Conservation (phyloP, 2,797 vertebrate species). For the Rhinogobio ventralis region DNA sequence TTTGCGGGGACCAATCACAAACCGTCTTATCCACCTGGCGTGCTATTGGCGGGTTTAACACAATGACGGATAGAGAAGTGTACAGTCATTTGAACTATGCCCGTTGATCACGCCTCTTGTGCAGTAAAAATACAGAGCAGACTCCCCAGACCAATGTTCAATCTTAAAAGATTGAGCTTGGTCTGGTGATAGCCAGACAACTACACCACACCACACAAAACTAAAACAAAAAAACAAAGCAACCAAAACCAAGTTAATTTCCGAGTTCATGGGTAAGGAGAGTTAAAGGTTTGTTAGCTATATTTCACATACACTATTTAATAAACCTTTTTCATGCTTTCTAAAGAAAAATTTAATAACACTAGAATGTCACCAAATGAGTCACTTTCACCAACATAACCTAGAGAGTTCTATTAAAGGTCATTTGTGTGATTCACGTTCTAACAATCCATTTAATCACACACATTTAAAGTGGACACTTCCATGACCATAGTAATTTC, state of each 20-base stretch:
- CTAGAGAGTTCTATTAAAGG: not conserved
- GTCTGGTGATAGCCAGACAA: too few species aligned
- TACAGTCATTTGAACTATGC: too few species aligned
- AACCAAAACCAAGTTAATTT: not conserved
- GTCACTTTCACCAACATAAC: not conserved
- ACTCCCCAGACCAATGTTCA: too few species aligned
- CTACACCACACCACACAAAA: not conserved
- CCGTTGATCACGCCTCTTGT: too few species aligned
- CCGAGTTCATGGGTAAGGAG: not conserved
- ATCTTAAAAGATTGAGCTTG: too few species aligned
- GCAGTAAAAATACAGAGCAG: too few species aligned
- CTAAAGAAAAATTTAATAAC: not conserved
- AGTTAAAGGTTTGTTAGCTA: not conserved
- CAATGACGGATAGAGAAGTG: too few species aligned
- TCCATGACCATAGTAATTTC: constrained; percentile 10
- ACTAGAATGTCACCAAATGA: constrained; percentile 4
- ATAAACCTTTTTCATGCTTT: not conserved
- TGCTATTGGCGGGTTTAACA: too few species aligned
- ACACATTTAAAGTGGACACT: not conserved
- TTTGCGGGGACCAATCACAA: too few species aligned
- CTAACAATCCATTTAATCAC: constrained; percentile 18
- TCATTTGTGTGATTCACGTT: constrained; percentile 20
- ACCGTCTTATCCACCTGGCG: too few species aligned
- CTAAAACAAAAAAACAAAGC: not conserved
- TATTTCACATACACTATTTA: not conserved